Conservation (phyloP, 2,888 invertebrate species). For the Pyrrhosoma nymphula region DNA sequence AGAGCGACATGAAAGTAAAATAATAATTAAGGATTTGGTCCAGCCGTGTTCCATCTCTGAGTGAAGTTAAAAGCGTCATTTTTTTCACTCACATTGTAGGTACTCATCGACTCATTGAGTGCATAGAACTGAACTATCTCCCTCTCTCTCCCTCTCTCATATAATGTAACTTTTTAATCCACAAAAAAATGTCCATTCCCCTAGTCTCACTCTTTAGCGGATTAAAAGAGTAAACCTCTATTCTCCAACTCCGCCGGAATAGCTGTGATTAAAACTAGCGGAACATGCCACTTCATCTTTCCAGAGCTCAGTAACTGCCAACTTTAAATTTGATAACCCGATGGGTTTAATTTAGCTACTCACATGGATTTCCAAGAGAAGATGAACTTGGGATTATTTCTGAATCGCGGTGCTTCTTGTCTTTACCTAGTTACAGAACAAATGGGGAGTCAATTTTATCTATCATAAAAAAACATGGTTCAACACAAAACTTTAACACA, state of each 20-base stretch:
- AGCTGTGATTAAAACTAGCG: not conserved
- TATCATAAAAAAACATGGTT: too few relatives aligned
- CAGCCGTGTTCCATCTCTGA: not conserved
- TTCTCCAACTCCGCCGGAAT: not conserved
- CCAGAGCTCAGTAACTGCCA: too few relatives aligned
- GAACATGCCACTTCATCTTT: too few relatives aligned
- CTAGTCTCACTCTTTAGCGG: not conserved
- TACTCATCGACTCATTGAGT: not conserved
- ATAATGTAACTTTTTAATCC: not conserved
- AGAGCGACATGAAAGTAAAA: not conserved
- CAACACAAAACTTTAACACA: too few relatives aligned
- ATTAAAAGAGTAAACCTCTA: not conserved
- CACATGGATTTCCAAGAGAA: too few relatives aligned
- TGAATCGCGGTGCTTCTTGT: too few relatives aligned
- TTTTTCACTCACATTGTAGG: not conserved
- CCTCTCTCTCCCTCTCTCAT: not conserved
- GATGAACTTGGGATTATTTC: too few relatives aligned
- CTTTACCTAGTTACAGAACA: too few relatives aligned
- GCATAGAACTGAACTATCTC: not conserved
- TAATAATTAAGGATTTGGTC: not conserved
- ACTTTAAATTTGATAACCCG: too few relatives aligned
- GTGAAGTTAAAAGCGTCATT: not conserved
- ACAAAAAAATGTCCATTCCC: not conserved
- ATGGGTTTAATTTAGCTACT: too few relatives aligned
- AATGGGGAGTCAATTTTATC: too few relatives aligned